phyloP scores from a whole-genome alignment of 2,113 vertebrate species.

The Pipra filicauda region DNA sequence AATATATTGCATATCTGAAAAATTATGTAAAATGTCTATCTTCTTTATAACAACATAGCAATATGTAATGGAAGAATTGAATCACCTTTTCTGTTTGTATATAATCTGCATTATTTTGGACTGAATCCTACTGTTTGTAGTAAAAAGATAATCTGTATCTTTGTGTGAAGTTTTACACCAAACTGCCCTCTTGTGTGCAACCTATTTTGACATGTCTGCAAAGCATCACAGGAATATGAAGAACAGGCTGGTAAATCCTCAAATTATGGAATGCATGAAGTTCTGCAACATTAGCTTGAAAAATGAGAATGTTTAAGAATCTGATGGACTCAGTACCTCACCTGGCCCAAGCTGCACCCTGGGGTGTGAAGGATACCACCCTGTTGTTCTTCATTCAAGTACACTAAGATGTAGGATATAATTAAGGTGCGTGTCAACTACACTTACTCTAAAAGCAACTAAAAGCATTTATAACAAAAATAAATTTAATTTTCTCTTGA shows the following conservation, averaged over 20 bases:
- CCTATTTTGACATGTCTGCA: background rate
- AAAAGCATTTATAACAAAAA: background rate
- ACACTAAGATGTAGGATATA: background rate
- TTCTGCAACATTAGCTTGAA: background rate
- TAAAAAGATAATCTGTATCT: background rate
- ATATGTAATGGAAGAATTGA: background rate
- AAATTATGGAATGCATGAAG: background rate
- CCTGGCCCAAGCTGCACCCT: background rate
- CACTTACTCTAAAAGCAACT: background rate
- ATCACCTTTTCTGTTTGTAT: background rate
- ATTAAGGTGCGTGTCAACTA: background rate
- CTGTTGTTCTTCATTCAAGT: background rate
- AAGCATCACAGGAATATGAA: background rate
- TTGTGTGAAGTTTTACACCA: background rate
- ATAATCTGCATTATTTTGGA: background rate
- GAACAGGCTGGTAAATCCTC: background rate
- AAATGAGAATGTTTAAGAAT: background rate
- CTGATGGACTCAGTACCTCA: accelerated
- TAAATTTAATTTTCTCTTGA: background rate
- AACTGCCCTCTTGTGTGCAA: background rate
- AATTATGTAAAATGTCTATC: background rate
- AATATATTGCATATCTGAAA: background rate
- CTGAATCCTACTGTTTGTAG: background rate
- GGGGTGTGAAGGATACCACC: background rate
- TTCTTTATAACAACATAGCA: background rate